Percentiles rank a stretch among this genome's conserved stretches.
These are phyloP conservation scores for Anodontia alba DNA, from an alignment of 2,888 invertebrate genomes.

Conservation along the genomic window DNA sequence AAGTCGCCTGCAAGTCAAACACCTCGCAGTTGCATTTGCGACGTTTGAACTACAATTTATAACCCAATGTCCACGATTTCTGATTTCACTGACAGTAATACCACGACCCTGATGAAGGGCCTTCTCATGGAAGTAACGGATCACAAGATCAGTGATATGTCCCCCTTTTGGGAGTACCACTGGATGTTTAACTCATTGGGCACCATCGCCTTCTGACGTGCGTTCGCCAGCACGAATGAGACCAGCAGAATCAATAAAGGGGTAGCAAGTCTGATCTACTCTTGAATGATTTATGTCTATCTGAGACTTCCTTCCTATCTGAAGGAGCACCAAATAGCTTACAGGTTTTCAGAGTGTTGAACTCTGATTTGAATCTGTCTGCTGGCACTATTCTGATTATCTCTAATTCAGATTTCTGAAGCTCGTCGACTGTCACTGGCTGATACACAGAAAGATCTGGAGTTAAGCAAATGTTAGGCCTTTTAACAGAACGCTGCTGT, in stretches of 20 bases:
- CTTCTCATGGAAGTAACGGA: too few species aligned
- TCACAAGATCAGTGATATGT: slow-evolving; percentile 47
- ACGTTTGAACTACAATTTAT: slow-evolving; percentile 62
- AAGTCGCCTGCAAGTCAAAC: slow-evolving; percentile 71
- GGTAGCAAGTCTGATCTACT: slow-evolving; percentile 31
- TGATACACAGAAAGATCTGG: slow-evolving; percentile 11
- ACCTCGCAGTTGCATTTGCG: slow-evolving; percentile 59
- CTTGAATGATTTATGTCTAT: slow-evolving; percentile 15
- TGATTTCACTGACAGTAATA: slow-evolving; percentile 46
- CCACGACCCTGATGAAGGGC: slow-evolving; percentile 49
- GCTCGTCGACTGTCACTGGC: not conserved
- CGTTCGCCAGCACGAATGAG: slow-evolving; percentile 20
- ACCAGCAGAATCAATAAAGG: slow-evolving; percentile 39
- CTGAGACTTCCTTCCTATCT: not conserved
- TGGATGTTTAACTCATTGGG: slow-evolving; percentile 14
- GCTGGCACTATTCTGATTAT: not conserved
- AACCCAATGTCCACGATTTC: slow-evolving; percentile 73
- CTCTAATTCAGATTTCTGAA: slow-evolving; percentile 13
- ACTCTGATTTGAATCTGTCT: not conserved
- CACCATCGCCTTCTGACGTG: not conserved
- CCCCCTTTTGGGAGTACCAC: slow-evolving; percentile 5
- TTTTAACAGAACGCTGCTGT: not conserved
- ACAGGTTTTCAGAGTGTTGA: not conserved
- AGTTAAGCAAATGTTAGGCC: not conserved
- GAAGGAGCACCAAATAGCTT: not conserved